A percentile compares a stretch with the other conserved stretches of the same genome.
Conservation (phyloP, 2,113 vertebrate species). For the Uria aalge region DNA sequence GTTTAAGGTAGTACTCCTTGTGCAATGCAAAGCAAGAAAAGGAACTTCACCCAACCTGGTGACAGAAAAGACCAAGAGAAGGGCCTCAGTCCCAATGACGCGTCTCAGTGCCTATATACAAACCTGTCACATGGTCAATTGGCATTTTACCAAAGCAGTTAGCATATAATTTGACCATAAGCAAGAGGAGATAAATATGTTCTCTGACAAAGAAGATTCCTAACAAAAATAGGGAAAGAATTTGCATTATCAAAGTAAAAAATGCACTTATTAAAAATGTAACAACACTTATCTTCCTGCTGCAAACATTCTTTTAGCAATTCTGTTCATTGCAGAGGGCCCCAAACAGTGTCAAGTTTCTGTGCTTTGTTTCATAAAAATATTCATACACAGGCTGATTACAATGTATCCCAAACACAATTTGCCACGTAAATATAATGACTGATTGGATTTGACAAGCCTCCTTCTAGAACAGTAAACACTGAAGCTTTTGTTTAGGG, state of each 20-base stretch:
- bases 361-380: not conserved
- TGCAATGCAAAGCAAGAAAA: not conserved
- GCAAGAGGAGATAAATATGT: not conserved
- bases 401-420: not conserved
- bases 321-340: not conserved
- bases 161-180: not conserved
- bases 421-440: not conserved
- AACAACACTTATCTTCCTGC: not conserved
- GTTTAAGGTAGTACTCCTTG: not conserved
- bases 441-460: slow-evolving; percentile 32
- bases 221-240: not conserved
- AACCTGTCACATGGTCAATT: not conserved
- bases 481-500: slow-evolving; percentile 18
- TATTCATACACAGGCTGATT: not conserved
- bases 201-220: not conserved
- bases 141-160: not conserved
- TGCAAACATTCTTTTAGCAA: not conserved
- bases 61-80: not conserved
- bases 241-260: not conserved
- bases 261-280: not conserved
- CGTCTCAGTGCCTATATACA: not conserved
- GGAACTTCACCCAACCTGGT: not conserved
- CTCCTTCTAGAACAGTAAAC: slow-evolving; percentile 24
- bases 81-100: not conserved
- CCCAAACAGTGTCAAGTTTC: not conserved